A percentile compares a stretch with the other conserved stretches of the same genome.
Conservation (phyloP, 2,113 vertebrate species). For the Myrmecophaga tridactyla region DNA sequence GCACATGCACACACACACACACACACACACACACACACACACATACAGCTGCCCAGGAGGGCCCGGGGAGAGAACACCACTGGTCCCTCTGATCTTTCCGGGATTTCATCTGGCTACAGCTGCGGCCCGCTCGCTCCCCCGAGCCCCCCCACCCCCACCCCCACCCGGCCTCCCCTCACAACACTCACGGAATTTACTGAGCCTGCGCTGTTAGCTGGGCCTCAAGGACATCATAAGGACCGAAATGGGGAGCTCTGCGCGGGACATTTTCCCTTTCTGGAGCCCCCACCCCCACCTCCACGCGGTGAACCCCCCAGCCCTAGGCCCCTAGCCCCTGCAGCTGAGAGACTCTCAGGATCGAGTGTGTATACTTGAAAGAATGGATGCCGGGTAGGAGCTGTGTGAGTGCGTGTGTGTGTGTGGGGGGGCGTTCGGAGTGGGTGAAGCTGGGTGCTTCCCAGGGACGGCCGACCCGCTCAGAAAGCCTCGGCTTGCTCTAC, state of each 20-base stretch:
- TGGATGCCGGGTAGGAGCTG: not conserved
- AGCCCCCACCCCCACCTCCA: not conserved
- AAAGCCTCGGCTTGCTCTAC: not conserved
- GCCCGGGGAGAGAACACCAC: not conserved
- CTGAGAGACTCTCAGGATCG: not conserved
- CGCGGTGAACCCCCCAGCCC: not conserved
- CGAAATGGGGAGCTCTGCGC: not conserved
- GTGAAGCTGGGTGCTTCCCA: not conserved
- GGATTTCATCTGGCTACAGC: too few species aligned
- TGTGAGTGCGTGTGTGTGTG: too few species aligned
- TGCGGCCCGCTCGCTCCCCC: not conserved
- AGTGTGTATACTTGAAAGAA: not conserved
- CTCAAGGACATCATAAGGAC: not conserved
- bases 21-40: not conserved
- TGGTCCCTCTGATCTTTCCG: not conserved
- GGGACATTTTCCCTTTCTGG: not conserved
- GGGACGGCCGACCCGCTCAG: not conserved
- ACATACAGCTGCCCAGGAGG: not conserved
- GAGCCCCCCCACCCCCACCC: not conserved
- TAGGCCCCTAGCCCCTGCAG: not conserved
- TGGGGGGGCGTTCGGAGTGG: accelerated
- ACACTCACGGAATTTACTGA: not conserved
- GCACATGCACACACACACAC: not conserved
- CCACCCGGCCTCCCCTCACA: not conserved
- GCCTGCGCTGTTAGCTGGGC: not conserved